These are phyloP conservation scores for Physocephala rufipes DNA, from an alignment of 2,888 invertebrate species.

Conservation along the genomic window DNA sequence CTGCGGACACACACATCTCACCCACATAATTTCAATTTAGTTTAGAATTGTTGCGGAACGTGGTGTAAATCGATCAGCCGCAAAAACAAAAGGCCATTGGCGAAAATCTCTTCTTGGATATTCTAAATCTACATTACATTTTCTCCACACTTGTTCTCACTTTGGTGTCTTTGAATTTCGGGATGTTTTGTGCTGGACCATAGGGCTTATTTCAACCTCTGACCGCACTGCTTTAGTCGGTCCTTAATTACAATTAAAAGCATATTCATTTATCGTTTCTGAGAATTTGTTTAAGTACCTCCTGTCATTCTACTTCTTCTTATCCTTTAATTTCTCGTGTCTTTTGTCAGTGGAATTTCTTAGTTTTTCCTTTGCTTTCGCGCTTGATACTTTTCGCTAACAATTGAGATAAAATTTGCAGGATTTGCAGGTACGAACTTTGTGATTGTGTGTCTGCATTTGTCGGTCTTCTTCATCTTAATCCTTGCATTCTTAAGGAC, in stretches of 20 bases:
- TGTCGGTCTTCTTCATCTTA: background rate
- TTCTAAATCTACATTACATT: too few species aligned
- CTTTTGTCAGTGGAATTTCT: background rate
- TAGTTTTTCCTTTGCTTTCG: background rate
- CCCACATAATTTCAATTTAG: background rate
- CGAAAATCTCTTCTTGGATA: too few species aligned
- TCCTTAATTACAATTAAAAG: too few species aligned
- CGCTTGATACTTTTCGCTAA: background rate
- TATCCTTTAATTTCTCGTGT: too few species aligned
- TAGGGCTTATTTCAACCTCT: background rate
- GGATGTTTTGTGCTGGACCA: too few species aligned
- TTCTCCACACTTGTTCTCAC: too few species aligned
- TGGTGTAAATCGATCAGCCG: too few species aligned
- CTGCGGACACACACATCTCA: background rate
- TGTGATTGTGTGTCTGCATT: background rate
- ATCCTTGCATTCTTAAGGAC: slow-evolving; percentile 20
- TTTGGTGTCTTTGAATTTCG: too few species aligned
- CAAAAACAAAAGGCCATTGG: too few species aligned
- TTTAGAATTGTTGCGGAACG: background rate
- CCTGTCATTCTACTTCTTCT: too few species aligned
- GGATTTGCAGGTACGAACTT: background rate
- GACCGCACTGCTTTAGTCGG: background rate
- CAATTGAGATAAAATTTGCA: background rate
- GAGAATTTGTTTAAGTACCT: too few species aligned
- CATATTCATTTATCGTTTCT: too few species aligned